phyloP scores from a whole-genome alignment of 1,140 invertebrate genomes.

The Potamilus streckersoni region DNA sequence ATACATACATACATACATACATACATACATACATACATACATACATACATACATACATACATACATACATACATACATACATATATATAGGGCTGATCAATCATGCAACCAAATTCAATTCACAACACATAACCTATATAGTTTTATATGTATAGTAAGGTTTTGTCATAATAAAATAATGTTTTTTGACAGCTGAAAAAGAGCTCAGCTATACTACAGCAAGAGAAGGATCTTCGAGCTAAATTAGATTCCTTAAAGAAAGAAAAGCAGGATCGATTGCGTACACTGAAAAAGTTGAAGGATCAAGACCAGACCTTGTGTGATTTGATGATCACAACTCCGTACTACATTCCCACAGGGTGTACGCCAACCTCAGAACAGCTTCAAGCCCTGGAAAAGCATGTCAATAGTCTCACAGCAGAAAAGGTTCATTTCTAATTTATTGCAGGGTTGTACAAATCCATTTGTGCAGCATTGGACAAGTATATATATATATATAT shows the following conservation, averaged over 20 bases:
- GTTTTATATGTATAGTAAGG: no score
- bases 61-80: no score
- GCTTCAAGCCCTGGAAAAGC: slow-evolving; percentile 50
- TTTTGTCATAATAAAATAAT: no score
- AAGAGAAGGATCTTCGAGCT: slow-evolving; percentile 49
- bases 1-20: no score
- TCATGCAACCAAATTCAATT: no score
- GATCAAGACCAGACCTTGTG: slow-evolving; percentile 52
- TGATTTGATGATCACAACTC: slow-evolving; percentile 49
- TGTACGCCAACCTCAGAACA: slow-evolving; percentile 49
- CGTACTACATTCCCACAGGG: slow-evolving; percentile 58
- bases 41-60: no score
- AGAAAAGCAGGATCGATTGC: slow-evolving; percentile 50
- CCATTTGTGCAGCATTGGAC: no score
- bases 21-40: no score
- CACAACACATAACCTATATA: no score
- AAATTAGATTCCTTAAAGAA: slow-evolving; percentile 42
- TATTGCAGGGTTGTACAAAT: no score
- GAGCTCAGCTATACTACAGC: slow-evolving; percentile 45
- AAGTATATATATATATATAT: no score
- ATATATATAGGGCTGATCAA: no score
- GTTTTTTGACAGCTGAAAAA: slow-evolving; percentile 30
- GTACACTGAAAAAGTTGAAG: slow-evolving; percentile 39
- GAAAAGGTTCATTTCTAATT: slow-evolving; percentile 46
- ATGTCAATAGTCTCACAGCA: slow-evolving; percentile 38